Evolutionary conservation across 2,797 vertebrate species (phyloP).

Genomic region (Vespertilio murinus): DNA sequence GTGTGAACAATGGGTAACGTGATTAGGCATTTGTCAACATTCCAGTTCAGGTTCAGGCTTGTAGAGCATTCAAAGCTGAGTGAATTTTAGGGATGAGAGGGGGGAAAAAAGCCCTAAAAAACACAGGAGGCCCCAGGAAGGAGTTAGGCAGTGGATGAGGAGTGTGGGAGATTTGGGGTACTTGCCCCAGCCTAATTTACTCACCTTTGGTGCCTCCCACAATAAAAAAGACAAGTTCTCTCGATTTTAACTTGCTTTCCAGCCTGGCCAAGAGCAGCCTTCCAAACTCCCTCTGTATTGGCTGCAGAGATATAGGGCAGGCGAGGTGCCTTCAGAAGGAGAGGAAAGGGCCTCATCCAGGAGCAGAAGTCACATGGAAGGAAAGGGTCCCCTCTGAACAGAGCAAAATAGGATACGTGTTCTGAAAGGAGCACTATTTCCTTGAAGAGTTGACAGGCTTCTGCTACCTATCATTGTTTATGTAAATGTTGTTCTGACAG

Average conservation of each 20-base stretch:
- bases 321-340: not conserved
- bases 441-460: not conserved
- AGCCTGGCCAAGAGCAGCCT: not conserved
- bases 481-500: not conserved
- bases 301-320: not conserved
- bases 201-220: not conserved
- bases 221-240: not conserved
- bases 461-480: not conserved
- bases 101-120: not conserved
- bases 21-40: not conserved
- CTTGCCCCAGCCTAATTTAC: not conserved
- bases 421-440: not conserved
- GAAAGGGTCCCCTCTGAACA: not conserved
- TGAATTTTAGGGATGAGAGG: not conserved
- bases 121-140: not conserved
- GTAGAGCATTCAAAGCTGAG: not conserved
- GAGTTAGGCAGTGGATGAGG: not conserved
- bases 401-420: not conserved
- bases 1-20: no score
- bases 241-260: not conserved
- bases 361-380: not conserved
- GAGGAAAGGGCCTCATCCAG: not conserved
- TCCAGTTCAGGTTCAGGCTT: not conserved
- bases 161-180: not conserved
- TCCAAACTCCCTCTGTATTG: not conserved